Percentiles rank a stretch among this genome's conserved stretches.
phyloP scores from a whole-genome alignment of 1,140 invertebrate genomes.

The Pygmarrhopalites habei region DNA sequence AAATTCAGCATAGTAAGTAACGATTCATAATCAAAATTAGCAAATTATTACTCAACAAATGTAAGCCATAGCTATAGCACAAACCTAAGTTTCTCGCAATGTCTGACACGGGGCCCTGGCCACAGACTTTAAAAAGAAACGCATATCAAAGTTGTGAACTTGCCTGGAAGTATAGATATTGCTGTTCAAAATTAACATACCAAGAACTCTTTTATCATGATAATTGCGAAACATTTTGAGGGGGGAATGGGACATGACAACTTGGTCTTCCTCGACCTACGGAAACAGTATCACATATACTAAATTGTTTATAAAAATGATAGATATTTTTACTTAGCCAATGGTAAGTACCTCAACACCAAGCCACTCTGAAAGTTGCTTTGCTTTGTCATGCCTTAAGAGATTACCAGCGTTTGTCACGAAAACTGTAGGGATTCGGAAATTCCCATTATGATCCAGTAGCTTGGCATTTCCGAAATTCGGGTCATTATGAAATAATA shows the following conservation, averaged over 20 bases:
- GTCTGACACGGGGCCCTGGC: constrained; percentile 58
- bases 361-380: constrained; percentile 58
- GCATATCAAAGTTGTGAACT: too few species aligned
- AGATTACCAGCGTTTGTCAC: constrained; percentile 63
- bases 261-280: constrained; percentile 56
- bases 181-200: too few species aligned
- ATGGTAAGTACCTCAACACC: constrained; percentile 41
- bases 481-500: too few species aligned
- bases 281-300: too few species aligned
- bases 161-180: too few species aligned
- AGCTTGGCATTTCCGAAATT: too few species aligned
- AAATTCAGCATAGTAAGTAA: too few species aligned
- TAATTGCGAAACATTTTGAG: constrained; percentile 57
- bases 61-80: too few species aligned
- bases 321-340: too few species aligned
- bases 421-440: constrained; percentile 60
- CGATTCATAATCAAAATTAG: too few species aligned
- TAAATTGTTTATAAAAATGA: constrained; percentile 18
- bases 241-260: constrained; percentile 65
- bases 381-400: constrained; percentile 53
- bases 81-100: constrained; percentile 61
- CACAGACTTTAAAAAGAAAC: too few species aligned
- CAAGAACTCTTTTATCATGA: constrained; percentile 58
- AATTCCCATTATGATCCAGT: constrained; percentile 51
- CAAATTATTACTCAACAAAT: too few species aligned